phyloP scores from a whole-genome alignment of 2,888 invertebrate genomes.

The Suillia variegata region DNA sequence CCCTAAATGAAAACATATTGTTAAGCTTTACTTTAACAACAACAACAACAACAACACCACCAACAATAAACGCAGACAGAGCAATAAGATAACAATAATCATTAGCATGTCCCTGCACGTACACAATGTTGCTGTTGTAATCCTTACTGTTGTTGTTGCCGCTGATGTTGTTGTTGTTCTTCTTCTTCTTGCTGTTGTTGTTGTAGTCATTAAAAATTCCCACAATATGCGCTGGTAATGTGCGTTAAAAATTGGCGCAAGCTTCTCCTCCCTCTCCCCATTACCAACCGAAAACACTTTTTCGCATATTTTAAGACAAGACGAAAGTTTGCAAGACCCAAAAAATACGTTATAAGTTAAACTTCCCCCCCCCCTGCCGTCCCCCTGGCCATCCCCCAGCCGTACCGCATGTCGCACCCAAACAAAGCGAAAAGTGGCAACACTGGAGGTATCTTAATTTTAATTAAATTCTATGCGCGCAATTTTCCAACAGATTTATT shows the following conservation, averaged over 20 bases:
- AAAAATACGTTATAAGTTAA: too few relatives aligned
- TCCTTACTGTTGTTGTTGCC: not conserved
- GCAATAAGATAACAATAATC: conserved; percentile 42
- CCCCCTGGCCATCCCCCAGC: not conserved
- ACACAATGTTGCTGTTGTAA: not conserved
- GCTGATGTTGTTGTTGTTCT: not conserved
- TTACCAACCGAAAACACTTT: not conserved
- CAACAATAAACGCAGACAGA: too few relatives aligned
- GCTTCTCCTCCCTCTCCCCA: too few relatives aligned
- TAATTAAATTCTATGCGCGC: conserved; percentile 42
- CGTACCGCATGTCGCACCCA: not conserved
- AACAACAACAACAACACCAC: conserved; percentile 27
- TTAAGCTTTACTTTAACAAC: conserved; percentile 24
- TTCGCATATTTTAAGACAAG: not conserved
- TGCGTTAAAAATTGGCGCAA: not conserved
- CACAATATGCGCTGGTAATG: conserved; percentile 22
- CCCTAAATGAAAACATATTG: conserved; percentile 46
- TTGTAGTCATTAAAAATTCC: conserved; percentile 30
- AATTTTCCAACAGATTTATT: conserved; percentile 34
- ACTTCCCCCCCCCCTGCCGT: too few relatives aligned
- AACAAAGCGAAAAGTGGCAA: conserved; percentile 8
- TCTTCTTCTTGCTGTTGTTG: not conserved
- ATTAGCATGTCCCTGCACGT: conserved; percentile 38
- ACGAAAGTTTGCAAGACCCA: conserved; percentile 20
- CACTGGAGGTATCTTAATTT: conserved; percentile 43